Percentiles rank a stretch among this genome's conserved stretches.
Conservation (phyloP, 2,113 vertebrate genomes). For the Megaceryle maxima region DNA sequence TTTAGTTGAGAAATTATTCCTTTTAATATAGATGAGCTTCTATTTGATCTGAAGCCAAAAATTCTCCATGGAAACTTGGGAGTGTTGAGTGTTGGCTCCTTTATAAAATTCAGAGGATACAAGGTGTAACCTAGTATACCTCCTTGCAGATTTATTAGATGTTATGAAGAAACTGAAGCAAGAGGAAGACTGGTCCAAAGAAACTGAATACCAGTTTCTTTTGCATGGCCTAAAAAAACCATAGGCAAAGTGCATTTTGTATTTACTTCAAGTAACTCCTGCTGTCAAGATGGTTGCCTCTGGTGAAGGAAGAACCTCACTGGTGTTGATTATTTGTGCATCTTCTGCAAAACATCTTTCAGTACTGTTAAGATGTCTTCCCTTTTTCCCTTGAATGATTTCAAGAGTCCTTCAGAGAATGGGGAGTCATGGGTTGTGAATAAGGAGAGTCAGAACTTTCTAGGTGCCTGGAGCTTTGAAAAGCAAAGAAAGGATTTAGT, state of each 20-base stretch:
- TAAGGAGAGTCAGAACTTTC: background rate
- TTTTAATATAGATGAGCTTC: background rate
- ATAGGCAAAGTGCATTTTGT: background rate
- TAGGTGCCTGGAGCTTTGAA: background rate
- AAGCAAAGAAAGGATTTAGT: background rate
- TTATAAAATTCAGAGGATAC: background rate
- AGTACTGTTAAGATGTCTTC: background rate
- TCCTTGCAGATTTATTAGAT: background rate
- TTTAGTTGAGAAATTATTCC: background rate
- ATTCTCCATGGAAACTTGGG: background rate
- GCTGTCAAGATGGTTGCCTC: background rate
- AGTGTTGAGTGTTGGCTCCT: background rate
- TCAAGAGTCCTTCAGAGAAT: background rate
- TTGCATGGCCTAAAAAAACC: background rate
- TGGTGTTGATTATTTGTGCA: background rate
- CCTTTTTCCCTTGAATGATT: background rate
- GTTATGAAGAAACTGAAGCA: background rate
- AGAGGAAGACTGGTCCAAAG: background rate
- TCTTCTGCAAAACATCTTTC: background rate
- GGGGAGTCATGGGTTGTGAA: background rate
- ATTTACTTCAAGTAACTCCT: background rate
- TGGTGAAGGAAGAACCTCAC: background rate
- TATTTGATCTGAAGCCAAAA: constrained; percentile 8
- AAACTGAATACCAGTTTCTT: background rate
- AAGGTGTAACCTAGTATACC: background rate